These are phyloP conservation scores for Oopsacas minuta DNA, from an alignment of 37 sponge, comb jelly and placozoan genomes.

Conservation along the genomic window DNA sequence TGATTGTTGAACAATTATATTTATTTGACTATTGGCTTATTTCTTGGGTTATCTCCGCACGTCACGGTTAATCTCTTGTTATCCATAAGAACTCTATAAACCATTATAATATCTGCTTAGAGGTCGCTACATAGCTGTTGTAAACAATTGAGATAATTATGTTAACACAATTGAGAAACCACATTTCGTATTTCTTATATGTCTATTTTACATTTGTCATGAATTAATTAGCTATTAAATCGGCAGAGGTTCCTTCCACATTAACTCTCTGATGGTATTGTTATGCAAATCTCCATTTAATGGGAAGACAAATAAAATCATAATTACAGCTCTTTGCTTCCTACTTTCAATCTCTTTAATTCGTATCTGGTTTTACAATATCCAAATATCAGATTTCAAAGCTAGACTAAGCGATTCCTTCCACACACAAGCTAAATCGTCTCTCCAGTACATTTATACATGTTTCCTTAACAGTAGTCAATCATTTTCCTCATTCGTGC, in stretches of 20 bases:
- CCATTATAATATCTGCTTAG: too few relatives aligned
- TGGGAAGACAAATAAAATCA: neutral
- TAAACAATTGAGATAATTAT: too few relatives aligned
- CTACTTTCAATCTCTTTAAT: neutral
- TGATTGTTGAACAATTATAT: neutral
- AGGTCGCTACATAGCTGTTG: too few relatives aligned
- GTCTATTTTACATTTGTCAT: too few relatives aligned
- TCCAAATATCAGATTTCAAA: neutral
- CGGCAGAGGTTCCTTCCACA: too few relatives aligned
- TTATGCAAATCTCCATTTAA: slow-evolving; percentile 3
- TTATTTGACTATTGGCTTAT: neutral
- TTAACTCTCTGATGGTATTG: neutral
- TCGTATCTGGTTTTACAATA: neutral
- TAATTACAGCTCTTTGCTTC: neutral
- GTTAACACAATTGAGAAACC: too few relatives aligned
- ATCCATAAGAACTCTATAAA: neutral
- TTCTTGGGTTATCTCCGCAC: neutral
- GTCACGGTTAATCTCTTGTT: neutral
- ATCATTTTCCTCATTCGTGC: neutral
- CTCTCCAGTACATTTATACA: neutral
- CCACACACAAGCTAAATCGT: neutral
- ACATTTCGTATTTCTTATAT: too few relatives aligned
- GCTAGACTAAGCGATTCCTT: neutral
- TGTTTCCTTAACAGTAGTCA: neutral
- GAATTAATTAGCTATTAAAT: too few relatives aligned